phyloP scores from a whole-genome alignment of 2,888 invertebrate species.

The Epinotia brunnichana region DNA sequence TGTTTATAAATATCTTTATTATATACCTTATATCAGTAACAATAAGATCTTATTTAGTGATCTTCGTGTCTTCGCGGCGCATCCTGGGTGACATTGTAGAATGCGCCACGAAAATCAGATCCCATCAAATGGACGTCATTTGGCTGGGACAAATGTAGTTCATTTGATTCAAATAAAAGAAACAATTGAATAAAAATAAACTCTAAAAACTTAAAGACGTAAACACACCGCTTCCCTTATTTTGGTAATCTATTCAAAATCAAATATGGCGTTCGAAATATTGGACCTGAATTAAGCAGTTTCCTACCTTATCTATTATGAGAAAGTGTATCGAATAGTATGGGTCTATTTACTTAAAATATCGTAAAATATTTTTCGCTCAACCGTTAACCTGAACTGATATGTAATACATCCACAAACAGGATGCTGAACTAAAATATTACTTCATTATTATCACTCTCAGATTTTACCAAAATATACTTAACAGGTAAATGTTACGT shows the following conservation, averaged over 20 bases:
- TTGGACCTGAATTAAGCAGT: slow-evolving; percentile 1
- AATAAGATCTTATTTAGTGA: slow-evolving; percentile 66
- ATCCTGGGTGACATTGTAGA: slow-evolving; percentile 46
- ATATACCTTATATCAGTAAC: slow-evolving; percentile 52
- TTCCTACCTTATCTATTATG: neutral
- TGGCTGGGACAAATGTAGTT: slow-evolving; percentile 77
- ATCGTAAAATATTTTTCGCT: slow-evolving; percentile 48
- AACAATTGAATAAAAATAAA: slow-evolving; percentile 35
- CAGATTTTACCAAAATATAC: no score
- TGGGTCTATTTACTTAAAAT: slow-evolving; percentile 58
- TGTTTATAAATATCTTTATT: slow-evolving; percentile 61
- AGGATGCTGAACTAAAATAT: neutral
- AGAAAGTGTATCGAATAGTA: slow-evolving; percentile 50
- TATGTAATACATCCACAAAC: slow-evolving; percentile 53
- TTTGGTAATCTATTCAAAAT: slow-evolving; percentile 37
- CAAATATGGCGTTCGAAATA: neutral
- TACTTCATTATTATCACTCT: neutral
- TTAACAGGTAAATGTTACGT: neutral
- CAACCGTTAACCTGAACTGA: slow-evolving; percentile 51
- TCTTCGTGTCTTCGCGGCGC: slow-evolving; percentile 56
- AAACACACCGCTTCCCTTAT: slow-evolving; percentile 6
- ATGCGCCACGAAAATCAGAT: slow-evolving; percentile 51
- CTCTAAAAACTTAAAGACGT: slow-evolving; percentile 28
- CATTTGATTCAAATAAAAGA: slow-evolving; percentile 60
- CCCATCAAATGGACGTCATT: slow-evolving; percentile 70